Evolutionary conservation across 1,140 invertebrate species (phyloP), one percentile per base, ranked within the genome.

Genomic region (Physella acuta): DNA sequence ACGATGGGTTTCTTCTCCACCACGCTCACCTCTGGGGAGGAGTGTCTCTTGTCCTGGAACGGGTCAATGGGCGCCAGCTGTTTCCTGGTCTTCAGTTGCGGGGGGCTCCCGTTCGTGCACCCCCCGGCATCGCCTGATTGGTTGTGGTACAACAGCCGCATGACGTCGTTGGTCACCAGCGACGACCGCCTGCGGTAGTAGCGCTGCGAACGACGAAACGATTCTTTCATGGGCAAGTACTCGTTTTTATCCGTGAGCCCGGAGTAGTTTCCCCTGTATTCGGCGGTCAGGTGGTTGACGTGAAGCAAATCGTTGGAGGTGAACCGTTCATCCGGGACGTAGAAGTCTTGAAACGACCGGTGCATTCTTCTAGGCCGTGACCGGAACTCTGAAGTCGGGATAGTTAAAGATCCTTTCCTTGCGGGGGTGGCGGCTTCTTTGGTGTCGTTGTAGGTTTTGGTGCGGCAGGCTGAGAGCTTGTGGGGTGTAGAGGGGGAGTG

Each of bases 141-240:
- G 30, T 55, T 8, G 20, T 64, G 64, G 56, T 33, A 59, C 4
- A 59, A 26, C 0, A 58, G 36, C 33, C 44, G 31, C 34, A 58
- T 39, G 30, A 64, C 61, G 49, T 68, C 70, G 2, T 51, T 51
- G 14, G 71, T 73, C 16, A 73, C 58, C 28, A 81, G 70, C 31
- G 80, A 81, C 3, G 80, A 81, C 3, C 80, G 72, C 28, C 78
- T 66, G 11, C 80, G 53, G 39, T 76, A 80, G 55, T 81, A 81
- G 24, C 72, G 68, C 30, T 76, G 63, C 5, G 75, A 74, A 14
- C 73, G 56, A 16, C 71, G 72, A 44, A 65, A 70, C 0, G 66
- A 71, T 61, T 71, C 73, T 51, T 69, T 56, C 51, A 70, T 28
- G 0, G 73, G 73, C n/a, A 74, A 53, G 34, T 74, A 70, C 33